Percentiles rank a stretch among this genome's conserved stretches.
Conservation (phyloP, 2,113 vertebrate species). For the Pao palembangensis region DNA sequence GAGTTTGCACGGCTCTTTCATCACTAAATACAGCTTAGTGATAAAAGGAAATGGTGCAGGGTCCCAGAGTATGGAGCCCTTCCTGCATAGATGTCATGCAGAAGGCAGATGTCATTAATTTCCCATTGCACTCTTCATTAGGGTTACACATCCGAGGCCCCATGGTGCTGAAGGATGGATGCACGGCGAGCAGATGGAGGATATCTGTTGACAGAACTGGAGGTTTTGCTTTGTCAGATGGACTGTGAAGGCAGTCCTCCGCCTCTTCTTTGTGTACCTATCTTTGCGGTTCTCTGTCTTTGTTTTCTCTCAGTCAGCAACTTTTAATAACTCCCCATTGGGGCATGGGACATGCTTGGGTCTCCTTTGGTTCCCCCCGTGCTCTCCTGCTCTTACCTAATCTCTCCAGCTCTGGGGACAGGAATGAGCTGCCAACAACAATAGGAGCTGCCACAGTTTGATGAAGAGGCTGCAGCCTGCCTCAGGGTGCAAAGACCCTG, state of each 20-base stretch:
- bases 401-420: constrained; percentile 46
- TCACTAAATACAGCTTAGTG: constrained; percentile 44
- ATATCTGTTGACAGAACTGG: constrained; percentile 19
- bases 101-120: constrained; percentile 62
- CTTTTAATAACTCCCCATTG: constrained; percentile 30
- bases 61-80: constrained; percentile 18
- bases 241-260: constrained; percentile 29
- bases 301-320: constrained; percentile 38
- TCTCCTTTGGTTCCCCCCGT: constrained; percentile 30
- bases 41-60: constrained; percentile 57
- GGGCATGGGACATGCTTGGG: constrained; percentile 23
- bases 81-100: constrained; percentile 33
- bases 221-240: constrained; percentile 43
- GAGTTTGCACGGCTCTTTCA: constrained; percentile 44
- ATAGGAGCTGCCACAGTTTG: constrained; percentile 59
- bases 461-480: constrained; percentile 58
- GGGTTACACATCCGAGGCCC: constrained; percentile 26
- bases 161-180: constrained; percentile 35
- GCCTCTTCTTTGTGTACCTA: constrained; percentile 11
- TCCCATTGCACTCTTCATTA: constrained; percentile 28
- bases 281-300: constrained; percentile 10
- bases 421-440: constrained; percentile 65
- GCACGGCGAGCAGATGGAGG: constrained; percentile 29
- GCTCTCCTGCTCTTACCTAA: constrained; percentile 58
- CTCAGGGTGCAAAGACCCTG: constrained; percentile 36